phyloP scores from a whole-genome alignment of 1,140 invertebrate species.

The Brachionus manjavacas region DNA sequence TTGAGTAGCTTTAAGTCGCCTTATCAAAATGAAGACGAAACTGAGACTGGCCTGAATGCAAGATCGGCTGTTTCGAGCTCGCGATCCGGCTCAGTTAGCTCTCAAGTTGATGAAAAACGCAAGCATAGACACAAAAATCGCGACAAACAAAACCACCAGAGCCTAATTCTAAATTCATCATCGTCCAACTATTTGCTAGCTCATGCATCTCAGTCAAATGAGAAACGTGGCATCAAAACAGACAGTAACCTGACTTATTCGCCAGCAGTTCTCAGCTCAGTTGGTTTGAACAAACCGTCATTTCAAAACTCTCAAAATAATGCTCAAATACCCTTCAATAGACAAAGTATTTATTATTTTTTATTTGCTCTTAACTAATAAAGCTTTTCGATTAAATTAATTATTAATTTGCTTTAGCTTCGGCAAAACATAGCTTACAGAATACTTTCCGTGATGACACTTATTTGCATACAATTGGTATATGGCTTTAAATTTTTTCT shows the following conservation, averaged over 20 bases:
- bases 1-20: neutral
- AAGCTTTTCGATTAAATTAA: neutral
- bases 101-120: neutral
- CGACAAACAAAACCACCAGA: neutral
- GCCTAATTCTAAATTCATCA: neutral
- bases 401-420: conserved; percentile 6
- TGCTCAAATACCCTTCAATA: neutral
- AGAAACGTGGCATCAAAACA: neutral
- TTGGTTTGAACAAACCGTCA: neutral
- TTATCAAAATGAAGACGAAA: neutral
- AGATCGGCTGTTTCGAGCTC: neutral
- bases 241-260: neutral
- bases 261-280: neutral
- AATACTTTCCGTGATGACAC: conserved; percentile 41
- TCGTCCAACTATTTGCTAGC: neutral
- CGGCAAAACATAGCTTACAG: conserved; percentile 20
- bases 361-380: neutral
- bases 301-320: neutral
- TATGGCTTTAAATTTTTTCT: neutral
- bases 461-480: conserved; percentile 39
- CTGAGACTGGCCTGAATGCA: neutral
- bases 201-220: neutral
- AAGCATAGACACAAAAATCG: neutral
- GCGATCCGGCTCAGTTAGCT: neutral
- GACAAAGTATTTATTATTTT: neutral